Base-by-base conservation (phyloP, 2,888 invertebrate species). In the Xanthia icteritia region DNA sequence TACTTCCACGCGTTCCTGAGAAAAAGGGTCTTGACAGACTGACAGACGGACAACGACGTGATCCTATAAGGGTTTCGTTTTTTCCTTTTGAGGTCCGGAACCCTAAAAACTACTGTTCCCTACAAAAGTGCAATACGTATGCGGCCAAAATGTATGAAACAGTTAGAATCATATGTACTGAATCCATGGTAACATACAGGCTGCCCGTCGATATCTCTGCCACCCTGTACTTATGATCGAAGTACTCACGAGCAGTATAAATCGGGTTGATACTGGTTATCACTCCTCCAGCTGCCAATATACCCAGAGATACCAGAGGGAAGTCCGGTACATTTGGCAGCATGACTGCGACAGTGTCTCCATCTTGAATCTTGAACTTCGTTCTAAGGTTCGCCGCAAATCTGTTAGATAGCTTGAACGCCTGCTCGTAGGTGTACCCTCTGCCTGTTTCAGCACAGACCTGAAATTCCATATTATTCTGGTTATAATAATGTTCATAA, bases 321-420 rank as follows among this genome's bases (percentile, higher is more conserved):
- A 97, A 98, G 93, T 99, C 98, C 0, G 98, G 98, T 42, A 97
- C 89, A 92, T 99, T 99, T 0, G 98, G 98, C 75, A 98, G 90
- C 89, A 98, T 97, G 11, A 98, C 88, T 0, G 98, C 98, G 1
- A 98, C 92, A 0, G 98, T 97, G 89, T 98, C 98, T 0, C 97
- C 97, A 83, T 97, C 97, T 73, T 94, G 94, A 23, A 98, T 92
- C 77, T 97, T 97, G 72, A 98, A 97, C 90, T 97, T 97, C 42
- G 95, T 97, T 69, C 98, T 97, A 73, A 98, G 96, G 83, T 97
- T 97, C 0, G 97, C 97, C 0, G 98, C 97, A 77, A 98, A 97
- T 69, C 97, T 97, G 72, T 97, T 97, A n/a, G 97, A 97, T 48
- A 97, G 95, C 82, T 97, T 97, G 81, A 97, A 97, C 0, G 98